Evolutionary conservation across 2,797 vertebrate genomes (phyloP).

Genomic region (Dallia pectoralis): DNA sequence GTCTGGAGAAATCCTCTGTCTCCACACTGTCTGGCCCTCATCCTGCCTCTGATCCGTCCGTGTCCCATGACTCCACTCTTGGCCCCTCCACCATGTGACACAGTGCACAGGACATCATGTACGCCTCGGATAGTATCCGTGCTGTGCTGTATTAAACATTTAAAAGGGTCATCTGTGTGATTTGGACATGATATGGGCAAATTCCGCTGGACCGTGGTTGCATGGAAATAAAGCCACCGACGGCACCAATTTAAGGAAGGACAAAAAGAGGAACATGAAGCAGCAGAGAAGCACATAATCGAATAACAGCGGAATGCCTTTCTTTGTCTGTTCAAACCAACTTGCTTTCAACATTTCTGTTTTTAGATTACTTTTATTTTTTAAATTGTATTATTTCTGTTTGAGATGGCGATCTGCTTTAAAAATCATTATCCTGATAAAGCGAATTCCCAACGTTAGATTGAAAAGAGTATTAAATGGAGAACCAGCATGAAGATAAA

Average conservation of each 20-base stretch:
- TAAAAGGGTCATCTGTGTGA: constrained; percentile 49
- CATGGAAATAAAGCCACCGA: not conserved
- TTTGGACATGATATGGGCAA: constrained; percentile 40
- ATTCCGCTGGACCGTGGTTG: constrained; percentile 2
- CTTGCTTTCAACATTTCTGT: not conserved
- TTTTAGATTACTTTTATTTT: not conserved
- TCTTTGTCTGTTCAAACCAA: not conserved
- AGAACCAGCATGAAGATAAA: constrained; percentile 22
- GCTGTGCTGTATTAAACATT: constrained; percentile 63
- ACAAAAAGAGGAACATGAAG: not conserved
- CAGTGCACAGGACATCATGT: constrained; percentile 56
- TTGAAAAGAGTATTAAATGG: constrained; percentile 41
- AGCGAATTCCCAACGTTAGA: not conserved
- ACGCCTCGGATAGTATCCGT: constrained; percentile 68
- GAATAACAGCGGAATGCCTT: not conserved
- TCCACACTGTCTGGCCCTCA: not conserved
- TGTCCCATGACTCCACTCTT: constrained; percentile 75
- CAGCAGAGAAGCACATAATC: not conserved
- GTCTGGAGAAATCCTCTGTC: not conserved
- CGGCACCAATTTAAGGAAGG: not conserved
- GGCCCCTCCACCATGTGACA: constrained; percentile 65
- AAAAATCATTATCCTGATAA: constrained; percentile 3
- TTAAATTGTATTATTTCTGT: not conserved
- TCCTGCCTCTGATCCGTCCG: constrained; percentile 11
- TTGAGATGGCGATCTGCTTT: not conserved